These are phyloP conservation scores for Lochmaea capreae DNA, from an alignment of 2,888 invertebrate genomes.

Conservation along the genomic window DNA sequence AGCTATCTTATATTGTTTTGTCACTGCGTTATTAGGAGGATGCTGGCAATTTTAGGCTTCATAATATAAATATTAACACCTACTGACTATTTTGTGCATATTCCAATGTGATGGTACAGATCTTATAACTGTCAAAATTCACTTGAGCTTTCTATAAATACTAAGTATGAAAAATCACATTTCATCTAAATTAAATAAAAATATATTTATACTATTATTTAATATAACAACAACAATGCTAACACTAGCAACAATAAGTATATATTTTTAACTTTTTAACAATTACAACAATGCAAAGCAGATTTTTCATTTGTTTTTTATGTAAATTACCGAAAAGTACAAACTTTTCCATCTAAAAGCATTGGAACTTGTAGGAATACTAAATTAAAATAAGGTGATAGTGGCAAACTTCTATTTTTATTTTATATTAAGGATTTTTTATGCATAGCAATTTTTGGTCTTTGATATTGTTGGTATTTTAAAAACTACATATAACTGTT, in stretches of 20 bases:
- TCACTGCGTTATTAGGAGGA: conserved; percentile 7
- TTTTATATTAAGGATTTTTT: too few relatives aligned
- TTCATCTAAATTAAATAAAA: conserved; percentile 57
- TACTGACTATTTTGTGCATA: conserved; percentile 51
- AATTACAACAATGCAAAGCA: conserved; percentile 65
- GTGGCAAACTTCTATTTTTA: too few relatives aligned
- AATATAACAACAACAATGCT: conserved; percentile 65
- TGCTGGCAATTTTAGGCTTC: conserved; percentile 30
- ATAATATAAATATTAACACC: conserved; percentile 31
- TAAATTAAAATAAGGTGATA: too few relatives aligned
- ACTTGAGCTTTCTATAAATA: conserved; percentile 44
- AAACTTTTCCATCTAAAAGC: background rate
- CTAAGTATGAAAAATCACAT: conserved; percentile 55
- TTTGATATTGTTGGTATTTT: too few relatives aligned
- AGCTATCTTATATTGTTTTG: conserved; percentile 2
- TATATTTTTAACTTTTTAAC: conserved; percentile 64
- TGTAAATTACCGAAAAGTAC: conserved; percentile 7
- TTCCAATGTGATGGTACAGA: conserved; percentile 45
- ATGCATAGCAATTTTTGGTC: too few relatives aligned
- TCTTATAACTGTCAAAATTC: conserved; percentile 27
- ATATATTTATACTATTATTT: conserved; percentile 58
- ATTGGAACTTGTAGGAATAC: background rate
- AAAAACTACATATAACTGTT: too few relatives aligned
- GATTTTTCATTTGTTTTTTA: conserved; percentile 41
- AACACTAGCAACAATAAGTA: conserved; percentile 65